Evolutionary conservation across 2,113 vertebrate species (phyloP), one percentile per base, ranked within the genome.

Genomic region (Taurulus bubalis): DNA sequence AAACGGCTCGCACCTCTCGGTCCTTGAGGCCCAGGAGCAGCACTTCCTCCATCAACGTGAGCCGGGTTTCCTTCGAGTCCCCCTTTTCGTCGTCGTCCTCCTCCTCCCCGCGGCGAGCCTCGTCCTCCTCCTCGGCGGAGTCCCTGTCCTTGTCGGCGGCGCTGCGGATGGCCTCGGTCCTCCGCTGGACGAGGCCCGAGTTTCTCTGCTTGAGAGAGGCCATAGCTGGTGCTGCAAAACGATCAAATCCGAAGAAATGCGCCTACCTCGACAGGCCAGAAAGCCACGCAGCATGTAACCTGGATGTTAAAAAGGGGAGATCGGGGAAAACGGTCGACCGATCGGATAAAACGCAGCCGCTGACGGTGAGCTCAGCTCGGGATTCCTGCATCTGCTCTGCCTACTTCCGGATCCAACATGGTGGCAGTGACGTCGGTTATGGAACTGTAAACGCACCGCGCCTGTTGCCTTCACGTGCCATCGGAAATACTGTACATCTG

Each of bases 41-140:
- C 93, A 99, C 98, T 70, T 99, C 98, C 80, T 99, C 98, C 98
- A 99, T 99, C 45, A 99, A 95, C 0, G 98, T 99, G 30, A 99
- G 96, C 38, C 98, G 93, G 5, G 98, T 99, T 86, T 99, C 98
- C 94, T 99, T 99, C 66, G 97, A 97, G 91, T 99, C 97, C 71
- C 95, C 96, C 93, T 96, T 95, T 87, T 97, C 96, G 0, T 97
- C 97, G 8, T 97, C 96, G 40, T 97, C 96, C n/a, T 97, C 97
- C 15, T 93, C 94, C 65, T 45, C 65, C 20, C 60, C 60, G 60
- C 60, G 20, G 78, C 96, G 96, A 51, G 95, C 91, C 69, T 97
- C 97, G 71, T 96, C 94, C 74, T 96, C 96, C 86, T 96, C 96
- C 20, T 87, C 95, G 26, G 87, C 95, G 22, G 95, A 95, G 16